Conservation (phyloP, 2,888 invertebrate genomes). For the Drepanosiphum platanoidis region DNA sequence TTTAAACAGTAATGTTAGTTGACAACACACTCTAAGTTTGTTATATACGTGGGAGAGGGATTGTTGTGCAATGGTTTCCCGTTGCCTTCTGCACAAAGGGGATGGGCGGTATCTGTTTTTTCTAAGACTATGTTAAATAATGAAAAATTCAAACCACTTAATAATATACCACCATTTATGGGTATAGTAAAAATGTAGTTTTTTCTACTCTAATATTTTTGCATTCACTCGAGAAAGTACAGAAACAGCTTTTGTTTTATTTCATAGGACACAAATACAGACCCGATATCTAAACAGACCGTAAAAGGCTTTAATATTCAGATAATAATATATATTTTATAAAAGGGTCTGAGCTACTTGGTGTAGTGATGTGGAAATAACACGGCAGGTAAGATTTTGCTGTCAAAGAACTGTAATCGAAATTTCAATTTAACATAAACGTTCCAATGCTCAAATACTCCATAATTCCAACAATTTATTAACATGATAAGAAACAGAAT, state of each 20-base stretch:
- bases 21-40: no score
- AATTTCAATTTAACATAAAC: conserved; percentile 8
- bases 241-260: conserved; percentile 12
- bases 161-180: not conserved
- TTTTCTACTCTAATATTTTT: not conserved
- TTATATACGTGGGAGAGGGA: no score
- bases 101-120: no score
- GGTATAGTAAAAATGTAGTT: not conserved
- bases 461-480: conserved; percentile 20
- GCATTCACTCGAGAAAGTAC: not conserved
- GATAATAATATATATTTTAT: conserved; percentile 23
- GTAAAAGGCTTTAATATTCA: conserved; percentile 3
- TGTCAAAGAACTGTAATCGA: conserved; percentile 21
- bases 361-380: conserved; percentile 36
- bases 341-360: conserved; percentile 10
- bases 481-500: conserved; percentile 10
- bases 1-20: no score
- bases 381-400: conserved; percentile 14
- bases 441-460: not conserved
- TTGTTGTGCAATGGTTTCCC: no score
- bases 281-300: not conserved
- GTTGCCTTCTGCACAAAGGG: no score
- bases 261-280: conserved; percentile 21
- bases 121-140: no score
- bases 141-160: no score